Percentiles rank a stretch among this genome's conserved stretches.
Conservation (phyloP, 2,797 vertebrate species). For the Manis pentadactyla region DNA sequence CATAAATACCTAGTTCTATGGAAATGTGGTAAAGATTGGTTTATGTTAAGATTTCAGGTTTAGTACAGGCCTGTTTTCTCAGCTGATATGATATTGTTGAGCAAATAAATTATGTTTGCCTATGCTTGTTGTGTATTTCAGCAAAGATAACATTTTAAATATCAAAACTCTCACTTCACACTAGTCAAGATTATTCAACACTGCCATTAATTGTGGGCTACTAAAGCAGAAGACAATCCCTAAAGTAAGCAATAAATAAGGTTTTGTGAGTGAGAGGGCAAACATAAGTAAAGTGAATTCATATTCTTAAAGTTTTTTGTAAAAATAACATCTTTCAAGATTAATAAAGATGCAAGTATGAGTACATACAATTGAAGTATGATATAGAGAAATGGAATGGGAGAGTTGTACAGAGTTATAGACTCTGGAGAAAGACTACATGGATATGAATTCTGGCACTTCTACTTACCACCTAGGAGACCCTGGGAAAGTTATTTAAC, state of each 20-base stretch:
- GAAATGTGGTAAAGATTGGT: background rate
- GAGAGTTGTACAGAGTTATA: background rate
- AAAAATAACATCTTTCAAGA: background rate
- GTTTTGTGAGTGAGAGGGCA: background rate
- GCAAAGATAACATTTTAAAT: constrained; percentile 29
- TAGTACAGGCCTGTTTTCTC: background rate
- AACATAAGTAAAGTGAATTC: background rate
- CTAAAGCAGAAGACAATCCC: constrained; percentile 7
- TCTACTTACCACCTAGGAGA: background rate
- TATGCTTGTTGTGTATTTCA: background rate
- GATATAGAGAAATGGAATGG: background rate
- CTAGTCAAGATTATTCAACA: background rate
- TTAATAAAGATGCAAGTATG: background rate
- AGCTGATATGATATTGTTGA: constrained; percentile 23
- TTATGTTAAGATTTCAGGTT: background rate
- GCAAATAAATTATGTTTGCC: constrained; percentile 16
- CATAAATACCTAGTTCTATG: background rate
- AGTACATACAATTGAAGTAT: background rate
- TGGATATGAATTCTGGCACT: background rate
- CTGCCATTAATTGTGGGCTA: background rate
- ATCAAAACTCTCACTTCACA: constrained; percentile 1
- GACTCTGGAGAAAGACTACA: background rate
- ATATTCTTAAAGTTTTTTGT: background rate
- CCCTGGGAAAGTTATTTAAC: background rate
- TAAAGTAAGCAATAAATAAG: constrained; percentile 2